Conservation (phyloP, 1,140 invertebrate genomes). For the Ooceraea biroi region DNA sequence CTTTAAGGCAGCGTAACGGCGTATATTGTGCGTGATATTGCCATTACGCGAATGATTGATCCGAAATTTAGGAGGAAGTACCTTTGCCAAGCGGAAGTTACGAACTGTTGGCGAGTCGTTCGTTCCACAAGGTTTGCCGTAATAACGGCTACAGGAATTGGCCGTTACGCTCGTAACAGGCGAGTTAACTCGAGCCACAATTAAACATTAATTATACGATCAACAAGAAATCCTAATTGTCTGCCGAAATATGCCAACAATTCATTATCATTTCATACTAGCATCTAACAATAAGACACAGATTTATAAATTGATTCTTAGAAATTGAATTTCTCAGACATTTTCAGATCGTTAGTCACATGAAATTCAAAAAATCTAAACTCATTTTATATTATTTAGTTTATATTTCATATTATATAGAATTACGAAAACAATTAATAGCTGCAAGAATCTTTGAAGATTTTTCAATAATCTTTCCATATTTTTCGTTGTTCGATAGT, state of each 20-base stretch:
- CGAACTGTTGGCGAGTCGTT: slow-evolving; percentile 61
- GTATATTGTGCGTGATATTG: background rate
- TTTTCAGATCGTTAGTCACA: no score
- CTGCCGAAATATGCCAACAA: slow-evolving; percentile 11
- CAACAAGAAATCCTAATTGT: slow-evolving; percentile 36
- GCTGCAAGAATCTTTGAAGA: background rate
- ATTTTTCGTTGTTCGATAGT: background rate
- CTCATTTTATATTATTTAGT: no score
- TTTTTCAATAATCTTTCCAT: background rate
- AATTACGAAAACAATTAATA: no score
- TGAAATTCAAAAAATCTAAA: no score
- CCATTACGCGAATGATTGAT: slow-evolving; percentile 38
- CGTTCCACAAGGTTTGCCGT: slow-evolving; percentile 62
- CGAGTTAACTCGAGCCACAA: slow-evolving; percentile 49
- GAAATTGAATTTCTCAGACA: no score
- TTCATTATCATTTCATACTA: background rate
- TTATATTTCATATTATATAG: no score
- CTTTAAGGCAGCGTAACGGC: background rate
- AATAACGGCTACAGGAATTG: slow-evolving; percentile 29
- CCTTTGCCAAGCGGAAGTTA: slow-evolving; percentile 61
- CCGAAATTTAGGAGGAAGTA: slow-evolving; percentile 57
- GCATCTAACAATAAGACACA: background rate
- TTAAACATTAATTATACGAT: slow-evolving; percentile 64
- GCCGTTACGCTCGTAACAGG: slow-evolving; percentile 64
- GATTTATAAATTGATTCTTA: background rate